These are phyloP conservation scores for Hirtodrosophila cameraria DNA, from an alignment of 2,888 invertebrate species.

Conservation along the genomic window DNA sequence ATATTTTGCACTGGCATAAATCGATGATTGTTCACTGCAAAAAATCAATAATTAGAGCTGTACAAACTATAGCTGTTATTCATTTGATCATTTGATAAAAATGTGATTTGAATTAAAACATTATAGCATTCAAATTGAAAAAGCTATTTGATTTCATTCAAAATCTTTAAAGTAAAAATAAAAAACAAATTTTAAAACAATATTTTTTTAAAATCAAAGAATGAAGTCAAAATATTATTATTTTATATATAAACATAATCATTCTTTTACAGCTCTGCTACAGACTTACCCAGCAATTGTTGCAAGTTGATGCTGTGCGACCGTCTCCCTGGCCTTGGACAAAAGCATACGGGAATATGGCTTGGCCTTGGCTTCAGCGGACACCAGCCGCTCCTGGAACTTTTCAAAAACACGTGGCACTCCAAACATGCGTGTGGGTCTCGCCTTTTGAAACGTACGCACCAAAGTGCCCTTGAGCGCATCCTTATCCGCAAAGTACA, in stretches of 20 bases:
- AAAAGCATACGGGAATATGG: constrained; percentile 88
- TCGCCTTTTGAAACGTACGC: constrained; percentile 89
- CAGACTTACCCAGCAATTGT: constrained; percentile 85
- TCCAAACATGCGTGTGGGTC: constrained; percentile 92
- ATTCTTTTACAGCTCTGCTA: no score
- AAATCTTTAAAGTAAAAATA: no score
- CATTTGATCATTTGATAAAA: no score
- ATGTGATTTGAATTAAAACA: no score
- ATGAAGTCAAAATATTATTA: no score
- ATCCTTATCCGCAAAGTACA: constrained; percentile 94
- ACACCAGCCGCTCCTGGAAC: constrained; percentile 92
- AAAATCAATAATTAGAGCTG: not conserved
- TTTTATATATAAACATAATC: no score
- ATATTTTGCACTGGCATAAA: constrained; percentile 56
- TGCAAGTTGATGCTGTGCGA: constrained; percentile 86
- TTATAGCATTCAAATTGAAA: no score
- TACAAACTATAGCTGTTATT: no score
- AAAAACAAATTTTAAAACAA: no score
- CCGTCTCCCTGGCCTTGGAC: constrained; percentile 88
- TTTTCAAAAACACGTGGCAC: constrained; percentile 97
- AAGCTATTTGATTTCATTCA: no score
- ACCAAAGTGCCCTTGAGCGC: constrained; percentile 93
- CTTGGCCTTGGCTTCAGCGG: constrained; percentile 88
- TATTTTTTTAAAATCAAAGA: no score
- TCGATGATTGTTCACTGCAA: constrained; percentile 38